These are phyloP conservation scores for Sebastes schlegelii DNA, from an alignment of 2,113 vertebrate genomes.

Conservation along the genomic window DNA sequence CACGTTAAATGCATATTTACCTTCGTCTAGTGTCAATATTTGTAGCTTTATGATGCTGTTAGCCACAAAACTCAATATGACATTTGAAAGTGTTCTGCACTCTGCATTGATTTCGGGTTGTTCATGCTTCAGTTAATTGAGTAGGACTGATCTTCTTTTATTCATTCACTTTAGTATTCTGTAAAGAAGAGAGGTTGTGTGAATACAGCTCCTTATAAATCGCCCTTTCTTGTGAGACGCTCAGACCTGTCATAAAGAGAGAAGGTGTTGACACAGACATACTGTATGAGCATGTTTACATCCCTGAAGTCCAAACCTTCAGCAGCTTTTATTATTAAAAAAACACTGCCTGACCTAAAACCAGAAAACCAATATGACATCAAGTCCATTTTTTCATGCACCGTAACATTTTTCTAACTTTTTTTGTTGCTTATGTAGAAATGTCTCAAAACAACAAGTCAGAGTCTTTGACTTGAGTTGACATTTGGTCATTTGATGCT, in stretches of 20 bases:
- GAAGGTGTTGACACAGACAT: not conserved
- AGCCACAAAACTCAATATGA: not conserved
- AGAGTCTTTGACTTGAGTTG: not conserved
- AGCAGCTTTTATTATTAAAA: not conserved
- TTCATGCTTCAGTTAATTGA: not conserved
- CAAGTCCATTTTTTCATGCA: not conserved
- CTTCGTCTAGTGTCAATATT: not conserved
- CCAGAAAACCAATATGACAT: not conserved
- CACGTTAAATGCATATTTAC: not conserved
- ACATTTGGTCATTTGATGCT: not conserved
- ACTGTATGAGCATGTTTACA: not conserved
- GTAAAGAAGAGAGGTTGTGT: not conserved
- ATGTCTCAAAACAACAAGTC: not conserved
- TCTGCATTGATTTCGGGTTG: not conserved
- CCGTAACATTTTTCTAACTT: not conserved
- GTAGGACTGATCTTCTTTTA: not conserved
- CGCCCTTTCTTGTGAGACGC: not conserved
- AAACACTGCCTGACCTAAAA: not conserved
- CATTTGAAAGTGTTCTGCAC: not conserved
- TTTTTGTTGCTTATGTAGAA: not conserved
- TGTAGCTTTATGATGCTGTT: not conserved
- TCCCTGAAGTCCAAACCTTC: conserved; percentile 7
- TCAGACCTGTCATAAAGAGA: not conserved
- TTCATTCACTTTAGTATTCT: not conserved
- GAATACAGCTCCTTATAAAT: not conserved